Evolutionary conservation across 2,888 invertebrate genomes (phyloP).

Genomic region (Muschampia plurimacula): DNA sequence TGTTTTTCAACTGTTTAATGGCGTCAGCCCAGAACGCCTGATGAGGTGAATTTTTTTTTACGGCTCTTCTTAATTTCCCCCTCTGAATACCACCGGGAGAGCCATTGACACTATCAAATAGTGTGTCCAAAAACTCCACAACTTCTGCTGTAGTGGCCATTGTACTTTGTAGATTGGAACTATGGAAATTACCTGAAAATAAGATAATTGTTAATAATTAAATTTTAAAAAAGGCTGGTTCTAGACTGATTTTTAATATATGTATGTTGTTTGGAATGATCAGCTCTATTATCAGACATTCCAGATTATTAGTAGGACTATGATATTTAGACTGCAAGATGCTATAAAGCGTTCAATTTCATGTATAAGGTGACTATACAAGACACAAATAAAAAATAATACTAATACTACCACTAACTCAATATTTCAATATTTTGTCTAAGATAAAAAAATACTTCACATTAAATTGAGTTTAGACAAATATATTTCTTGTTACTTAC

Average conservation of each 20-base stretch:
- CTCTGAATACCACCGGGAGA: neutral
- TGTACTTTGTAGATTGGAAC: neutral
- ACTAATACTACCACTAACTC: neutral
- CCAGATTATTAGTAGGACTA: no score
- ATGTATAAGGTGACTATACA: no score
- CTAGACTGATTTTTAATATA: no score
- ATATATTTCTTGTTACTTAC: neutral
- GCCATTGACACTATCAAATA: constrained; percentile 9
- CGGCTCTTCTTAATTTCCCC: neutral
- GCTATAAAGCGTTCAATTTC: no score
- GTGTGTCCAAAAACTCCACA: neutral
- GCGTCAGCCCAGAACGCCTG: neutral
- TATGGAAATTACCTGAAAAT: neutral
- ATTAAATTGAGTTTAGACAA: neutral
- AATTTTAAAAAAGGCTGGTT: no score
- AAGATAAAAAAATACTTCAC: neutral
- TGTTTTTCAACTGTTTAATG: neutral
- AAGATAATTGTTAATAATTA: neutral
- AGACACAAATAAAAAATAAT: no score
- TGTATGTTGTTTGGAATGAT: no score
- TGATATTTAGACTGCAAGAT: no score
- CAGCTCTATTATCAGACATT: no score
- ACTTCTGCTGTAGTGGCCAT: neutral
- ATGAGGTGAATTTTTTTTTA: neutral
- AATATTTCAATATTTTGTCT: neutral